Conservation (phyloP, 2,797 vertebrate species). For the Muscicapa striata region DNA sequence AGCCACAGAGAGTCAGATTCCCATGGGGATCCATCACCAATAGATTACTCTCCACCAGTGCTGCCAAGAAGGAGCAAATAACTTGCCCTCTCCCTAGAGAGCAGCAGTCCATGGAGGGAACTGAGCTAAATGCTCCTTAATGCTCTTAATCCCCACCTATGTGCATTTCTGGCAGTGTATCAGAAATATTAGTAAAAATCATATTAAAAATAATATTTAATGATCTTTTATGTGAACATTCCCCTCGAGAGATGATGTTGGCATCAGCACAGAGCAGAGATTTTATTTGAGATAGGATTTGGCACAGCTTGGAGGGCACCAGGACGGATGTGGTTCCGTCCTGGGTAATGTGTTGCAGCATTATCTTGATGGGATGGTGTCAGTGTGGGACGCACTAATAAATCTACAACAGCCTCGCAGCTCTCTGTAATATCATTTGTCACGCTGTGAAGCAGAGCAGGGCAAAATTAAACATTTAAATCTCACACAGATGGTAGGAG, state of each 20-base stretch:
- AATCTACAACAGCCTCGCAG: background rate
- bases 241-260: background rate
- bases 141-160: background rate
- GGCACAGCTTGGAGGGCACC: background rate
- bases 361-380: background rate
- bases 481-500: background rate
- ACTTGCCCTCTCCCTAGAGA: background rate
- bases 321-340: accelerated
- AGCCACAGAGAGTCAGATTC: background rate
- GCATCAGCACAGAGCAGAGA: background rate
- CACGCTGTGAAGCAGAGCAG: background rate
- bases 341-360: background rate
- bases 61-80: background rate
- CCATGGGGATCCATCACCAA: background rate
- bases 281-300: background rate
- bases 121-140: background rate
- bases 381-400: background rate
- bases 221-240: background rate
- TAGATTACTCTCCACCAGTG: background rate
- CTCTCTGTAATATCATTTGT: background rate
- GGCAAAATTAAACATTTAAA: slow-evolving; percentile 1
- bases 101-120: background rate
- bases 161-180: background rate
- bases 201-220: background rate
- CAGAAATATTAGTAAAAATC: background rate